Conservation (phyloP, 1,140 invertebrate species). For the Polypedilum vanderplanki region DNA sequence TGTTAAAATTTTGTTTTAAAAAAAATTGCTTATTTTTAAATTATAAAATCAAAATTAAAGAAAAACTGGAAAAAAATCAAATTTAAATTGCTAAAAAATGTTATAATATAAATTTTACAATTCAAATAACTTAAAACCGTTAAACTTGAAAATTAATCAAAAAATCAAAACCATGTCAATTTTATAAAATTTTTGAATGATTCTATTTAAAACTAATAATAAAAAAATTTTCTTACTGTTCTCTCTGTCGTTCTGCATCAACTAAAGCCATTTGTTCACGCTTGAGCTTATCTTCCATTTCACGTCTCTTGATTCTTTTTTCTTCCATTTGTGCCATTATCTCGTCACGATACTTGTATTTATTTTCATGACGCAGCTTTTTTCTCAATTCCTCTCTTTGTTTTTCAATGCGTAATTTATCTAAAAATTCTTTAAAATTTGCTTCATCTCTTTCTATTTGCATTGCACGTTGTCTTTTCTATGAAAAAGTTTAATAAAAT, state of each 20-base stretch:
- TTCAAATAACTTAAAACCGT: too few relatives aligned
- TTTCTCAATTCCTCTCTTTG: slow-evolving; percentile 43
- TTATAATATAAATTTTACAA: too few relatives aligned
- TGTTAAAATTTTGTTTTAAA: too few relatives aligned
- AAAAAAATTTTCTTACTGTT: slow-evolving; percentile 21
- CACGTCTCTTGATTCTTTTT: slow-evolving; percentile 35
- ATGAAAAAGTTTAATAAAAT: not conserved
- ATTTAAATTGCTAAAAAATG: too few relatives aligned
- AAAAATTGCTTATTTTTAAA: too few relatives aligned
- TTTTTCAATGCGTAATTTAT: slow-evolving; percentile 45
- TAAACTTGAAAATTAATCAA: not conserved
- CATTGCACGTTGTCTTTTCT: slow-evolving; percentile 49
- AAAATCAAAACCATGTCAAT: too few relatives aligned
- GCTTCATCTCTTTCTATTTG: slow-evolving; percentile 53
- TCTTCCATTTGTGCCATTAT: slow-evolving; percentile 38
- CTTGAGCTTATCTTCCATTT: slow-evolving; percentile 37
- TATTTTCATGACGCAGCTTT: slow-evolving; percentile 35
- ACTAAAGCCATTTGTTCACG: slow-evolving; percentile 33
- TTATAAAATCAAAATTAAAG: too few relatives aligned
- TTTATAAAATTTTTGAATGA: too few relatives aligned
- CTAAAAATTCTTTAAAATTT: slow-evolving; percentile 51
- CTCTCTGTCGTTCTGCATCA: not conserved
- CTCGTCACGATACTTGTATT: slow-evolving; percentile 37
- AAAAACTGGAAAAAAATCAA: too few relatives aligned
- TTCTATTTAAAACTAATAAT: too few relatives aligned